Percentiles rank a stretch among this genome's conserved stretches.
phyloP scores from a whole-genome alignment of 2,113 vertebrate genomes.

The Glareola pratincola region DNA sequence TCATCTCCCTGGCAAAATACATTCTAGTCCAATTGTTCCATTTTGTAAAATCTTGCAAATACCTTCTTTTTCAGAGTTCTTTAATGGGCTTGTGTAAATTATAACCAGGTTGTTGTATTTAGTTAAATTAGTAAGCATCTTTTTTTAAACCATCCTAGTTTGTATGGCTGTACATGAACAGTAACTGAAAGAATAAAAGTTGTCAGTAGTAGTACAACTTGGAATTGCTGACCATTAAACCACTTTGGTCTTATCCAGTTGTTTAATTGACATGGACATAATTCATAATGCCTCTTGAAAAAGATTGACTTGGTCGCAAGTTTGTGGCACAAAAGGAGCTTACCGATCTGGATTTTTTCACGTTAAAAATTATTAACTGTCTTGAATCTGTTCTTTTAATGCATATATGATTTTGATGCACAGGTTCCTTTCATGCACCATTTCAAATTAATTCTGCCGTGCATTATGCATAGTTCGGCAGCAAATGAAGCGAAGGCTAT shows the following conservation, averaged over 20 bases:
- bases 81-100: background rate
- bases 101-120: background rate
- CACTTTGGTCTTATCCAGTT: background rate
- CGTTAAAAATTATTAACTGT: background rate
- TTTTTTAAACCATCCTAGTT: background rate
- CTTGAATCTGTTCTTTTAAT: background rate
- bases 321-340: background rate
- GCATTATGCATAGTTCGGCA: background rate
- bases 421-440: background rate
- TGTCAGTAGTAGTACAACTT: background rate
- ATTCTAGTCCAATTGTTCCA: background rate
- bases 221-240: background rate
- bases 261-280: background rate
- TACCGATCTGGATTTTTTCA: background rate
- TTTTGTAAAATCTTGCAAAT: background rate
- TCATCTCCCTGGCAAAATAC: background rate
- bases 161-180: background rate
- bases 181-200: background rate
- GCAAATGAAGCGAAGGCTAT: background rate
- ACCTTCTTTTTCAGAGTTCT: background rate
- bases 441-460: background rate
- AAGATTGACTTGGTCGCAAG: background rate
- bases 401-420: background rate
- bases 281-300: background rate
- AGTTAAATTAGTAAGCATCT: constrained; percentile 17